phyloP scores from a whole-genome alignment of 2,113 vertebrate species.

The Falcunculus frontatus region DNA sequence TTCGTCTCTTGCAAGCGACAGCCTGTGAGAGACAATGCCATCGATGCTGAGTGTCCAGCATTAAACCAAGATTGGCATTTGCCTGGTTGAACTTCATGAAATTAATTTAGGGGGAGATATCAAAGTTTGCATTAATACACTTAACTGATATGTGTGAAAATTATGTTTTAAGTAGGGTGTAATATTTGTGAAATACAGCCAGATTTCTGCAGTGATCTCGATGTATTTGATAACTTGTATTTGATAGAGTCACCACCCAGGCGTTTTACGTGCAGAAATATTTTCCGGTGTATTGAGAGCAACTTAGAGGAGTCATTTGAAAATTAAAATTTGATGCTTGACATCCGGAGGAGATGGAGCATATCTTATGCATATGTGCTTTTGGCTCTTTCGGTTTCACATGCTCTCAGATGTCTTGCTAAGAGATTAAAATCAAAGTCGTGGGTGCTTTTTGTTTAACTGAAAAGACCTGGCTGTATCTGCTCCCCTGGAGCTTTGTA shows the following conservation, averaged over 20 bases:
- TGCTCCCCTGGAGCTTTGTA: background rate
- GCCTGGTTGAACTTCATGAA: accelerated
- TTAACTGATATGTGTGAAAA: accelerated
- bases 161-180: background rate
- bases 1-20: accelerated
- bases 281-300: background rate
- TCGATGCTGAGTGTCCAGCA: accelerated
- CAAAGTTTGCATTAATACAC: accelerated
- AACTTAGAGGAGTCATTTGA: background rate
- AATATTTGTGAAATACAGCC: background rate
- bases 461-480: background rate
- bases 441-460: background rate
- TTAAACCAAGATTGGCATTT: background rate
- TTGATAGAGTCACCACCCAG: too few relatives aligned
- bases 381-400: background rate
- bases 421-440: background rate
- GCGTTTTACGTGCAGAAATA: accelerated
- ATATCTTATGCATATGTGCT: background rate
- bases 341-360: background rate
- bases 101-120: accelerated
- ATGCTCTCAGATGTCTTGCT: background rate
- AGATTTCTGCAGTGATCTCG: background rate
- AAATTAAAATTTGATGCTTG: background rate
- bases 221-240: background rate
- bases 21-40: accelerated